phyloP scores from a whole-genome alignment of 92 coral and sea anemone species.

The Parazoanthus darwini region DNA sequence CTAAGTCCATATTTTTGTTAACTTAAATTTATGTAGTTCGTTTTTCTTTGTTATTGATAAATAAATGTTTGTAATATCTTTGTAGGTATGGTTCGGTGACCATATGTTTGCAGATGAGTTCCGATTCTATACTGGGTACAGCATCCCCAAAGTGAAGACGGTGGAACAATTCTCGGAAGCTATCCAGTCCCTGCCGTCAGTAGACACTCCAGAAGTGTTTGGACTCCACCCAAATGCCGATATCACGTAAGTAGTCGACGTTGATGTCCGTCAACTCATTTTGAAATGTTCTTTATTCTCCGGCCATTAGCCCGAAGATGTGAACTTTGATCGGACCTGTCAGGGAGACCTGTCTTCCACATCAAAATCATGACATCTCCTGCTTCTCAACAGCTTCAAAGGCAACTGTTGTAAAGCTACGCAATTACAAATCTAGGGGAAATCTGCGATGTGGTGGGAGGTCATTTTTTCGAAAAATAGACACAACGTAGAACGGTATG shows the following conservation, averaged over 20 bases:
- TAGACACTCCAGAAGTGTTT: slow-evolving; percentile 90
- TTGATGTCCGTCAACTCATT: background rate
- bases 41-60: background rate
- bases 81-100: slow-evolving; percentile 88
- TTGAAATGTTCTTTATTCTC: background rate
- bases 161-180: slow-evolving; percentile 83
- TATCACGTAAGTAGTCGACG: slow-evolving; percentile 68
- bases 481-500: no score
- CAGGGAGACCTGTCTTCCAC: no score
- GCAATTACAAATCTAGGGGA: no score
- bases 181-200: slow-evolving; percentile 82
- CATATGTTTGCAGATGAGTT: slow-evolving; percentile 86
- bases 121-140: slow-evolving; percentile 82
- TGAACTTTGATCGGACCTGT: no score
- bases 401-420: no score
- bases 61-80: background rate
- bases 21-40: no score
- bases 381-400: no score
- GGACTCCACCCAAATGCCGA: slow-evolving; percentile 91
- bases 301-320: background rate
- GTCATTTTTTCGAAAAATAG: no score
- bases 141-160: slow-evolving; percentile 80
- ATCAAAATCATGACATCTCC: no score
- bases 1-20: background rate
- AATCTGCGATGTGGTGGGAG: no score